Conservation (phyloP, 2,797 vertebrate species). For the Aldrovandia affinis region DNA sequence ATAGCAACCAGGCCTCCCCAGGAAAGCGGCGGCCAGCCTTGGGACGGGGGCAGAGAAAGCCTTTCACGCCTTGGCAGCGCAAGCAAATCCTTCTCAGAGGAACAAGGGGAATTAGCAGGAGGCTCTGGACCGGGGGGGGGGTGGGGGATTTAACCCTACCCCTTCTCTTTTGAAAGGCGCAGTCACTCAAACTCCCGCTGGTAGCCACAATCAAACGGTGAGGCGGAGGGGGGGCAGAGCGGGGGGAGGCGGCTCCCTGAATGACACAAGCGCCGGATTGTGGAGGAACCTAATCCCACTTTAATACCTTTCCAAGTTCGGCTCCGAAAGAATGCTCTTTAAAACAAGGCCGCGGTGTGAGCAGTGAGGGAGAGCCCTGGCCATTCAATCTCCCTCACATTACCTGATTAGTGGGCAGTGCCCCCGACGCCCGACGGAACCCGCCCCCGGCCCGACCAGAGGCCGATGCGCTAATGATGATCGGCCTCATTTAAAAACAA, state of each 20-base stretch:
- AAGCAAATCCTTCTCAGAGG: slow-evolving; percentile 95
- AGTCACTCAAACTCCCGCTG: slow-evolving; percentile 90
- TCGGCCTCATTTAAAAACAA: slow-evolving; percentile 30
- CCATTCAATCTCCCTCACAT: slow-evolving; percentile 77
- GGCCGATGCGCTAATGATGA: slow-evolving; percentile 58
- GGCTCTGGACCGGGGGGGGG: slow-evolving; percentile 88
- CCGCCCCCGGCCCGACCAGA: slow-evolving; percentile 46
- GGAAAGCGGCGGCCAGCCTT: slow-evolving; percentile 89
- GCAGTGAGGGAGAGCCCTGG: slow-evolving; percentile 74
- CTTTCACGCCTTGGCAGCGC: slow-evolving; percentile 90
- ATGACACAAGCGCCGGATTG: slow-evolving; percentile 91
- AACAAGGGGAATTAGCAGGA: slow-evolving; percentile 95
- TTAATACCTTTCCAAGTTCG: slow-evolving; percentile 97
- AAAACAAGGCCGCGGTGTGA: slow-evolving; percentile 85
- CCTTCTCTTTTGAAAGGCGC: slow-evolving; percentile 82
- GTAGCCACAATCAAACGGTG: slow-evolving; percentile 90
- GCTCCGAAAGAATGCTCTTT: slow-evolving; percentile 90
- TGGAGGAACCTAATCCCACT: slow-evolving; percentile 92
- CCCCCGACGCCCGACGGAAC: slow-evolving; percentile 51
- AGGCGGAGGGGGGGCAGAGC: slow-evolving; percentile 62
- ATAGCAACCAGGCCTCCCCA: slow-evolving; percentile 96
- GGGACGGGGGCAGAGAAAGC: slow-evolving; percentile 83
- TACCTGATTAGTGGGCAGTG: slow-evolving; percentile 79
- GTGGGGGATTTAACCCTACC: slow-evolving; percentile 88
- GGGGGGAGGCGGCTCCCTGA: slow-evolving; percentile 74